Percentiles rank a stretch among this genome's conserved stretches.
Conservation (phyloP, 2,888 invertebrate species). For the Volucella inflata region DNA sequence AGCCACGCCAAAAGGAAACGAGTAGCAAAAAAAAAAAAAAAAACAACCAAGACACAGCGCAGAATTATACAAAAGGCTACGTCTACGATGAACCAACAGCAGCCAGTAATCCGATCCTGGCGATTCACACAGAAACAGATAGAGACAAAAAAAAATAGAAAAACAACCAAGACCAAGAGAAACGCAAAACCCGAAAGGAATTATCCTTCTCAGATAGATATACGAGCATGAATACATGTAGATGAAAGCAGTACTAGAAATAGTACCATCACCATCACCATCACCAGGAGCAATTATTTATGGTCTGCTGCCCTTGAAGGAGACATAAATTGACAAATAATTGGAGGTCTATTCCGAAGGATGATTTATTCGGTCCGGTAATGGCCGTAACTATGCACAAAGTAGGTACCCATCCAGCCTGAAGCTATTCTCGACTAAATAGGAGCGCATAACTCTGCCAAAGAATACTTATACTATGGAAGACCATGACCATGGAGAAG, state of each 20-base stretch:
- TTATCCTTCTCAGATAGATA: slow-evolving; percentile 58
- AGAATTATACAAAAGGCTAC: slow-evolving; percentile 47
- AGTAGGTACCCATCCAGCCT: slow-evolving; percentile 71
- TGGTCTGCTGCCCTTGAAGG: slow-evolving; percentile 80
- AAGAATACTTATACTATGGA: too few species aligned
- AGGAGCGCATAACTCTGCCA: slow-evolving; percentile 21
- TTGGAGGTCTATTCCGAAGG: slow-evolving; percentile 79
- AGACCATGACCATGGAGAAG: not conserved
- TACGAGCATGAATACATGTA: slow-evolving; percentile 11
- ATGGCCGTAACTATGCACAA: slow-evolving; percentile 75
- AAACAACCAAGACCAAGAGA: slow-evolving; percentile 44
- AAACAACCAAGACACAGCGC: slow-evolving; percentile 48
- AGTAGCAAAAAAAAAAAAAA: slow-evolving; percentile 21
- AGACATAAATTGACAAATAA: slow-evolving; percentile 81
- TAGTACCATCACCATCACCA: slow-evolving; percentile 22
- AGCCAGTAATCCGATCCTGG: slow-evolving; percentile 71
- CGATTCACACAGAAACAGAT: slow-evolving; percentile 24
- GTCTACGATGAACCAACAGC: slow-evolving; percentile 35
- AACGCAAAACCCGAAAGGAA: slow-evolving; percentile 69
- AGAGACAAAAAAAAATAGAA: slow-evolving; percentile 35
- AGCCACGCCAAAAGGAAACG: not conserved
- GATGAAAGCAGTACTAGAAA: slow-evolving; percentile 46
- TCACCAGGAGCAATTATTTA: slow-evolving; percentile 78
- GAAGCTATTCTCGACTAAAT: slow-evolving; percentile 57
- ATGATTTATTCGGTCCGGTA: slow-evolving; percentile 79